phyloP scores from a whole-genome alignment of 1,140 invertebrate genomes.

The Apis cerana region DNA sequence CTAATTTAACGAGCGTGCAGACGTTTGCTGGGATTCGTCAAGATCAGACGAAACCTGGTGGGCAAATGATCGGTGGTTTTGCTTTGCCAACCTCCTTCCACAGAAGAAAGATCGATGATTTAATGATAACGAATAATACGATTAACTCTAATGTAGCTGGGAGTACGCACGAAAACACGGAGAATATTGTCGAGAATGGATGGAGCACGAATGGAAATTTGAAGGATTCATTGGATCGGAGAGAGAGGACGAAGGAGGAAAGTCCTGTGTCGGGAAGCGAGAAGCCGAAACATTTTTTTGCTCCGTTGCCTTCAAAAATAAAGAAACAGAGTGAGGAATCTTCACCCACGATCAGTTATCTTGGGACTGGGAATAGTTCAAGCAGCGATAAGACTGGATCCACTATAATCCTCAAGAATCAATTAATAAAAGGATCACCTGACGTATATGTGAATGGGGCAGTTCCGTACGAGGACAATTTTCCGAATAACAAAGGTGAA shows the following conservation, averaged over 20 bases:
- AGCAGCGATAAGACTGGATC: constrained; percentile 68
- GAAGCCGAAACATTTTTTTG: constrained; percentile 79
- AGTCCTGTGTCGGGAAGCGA: neutral
- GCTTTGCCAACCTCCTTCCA: neutral
- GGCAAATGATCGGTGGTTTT: neutral
- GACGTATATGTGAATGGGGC: constrained; percentile 73
- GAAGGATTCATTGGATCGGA: neutral
- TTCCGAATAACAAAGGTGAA: constrained; percentile 15
- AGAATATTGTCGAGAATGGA: constrained; percentile 4
- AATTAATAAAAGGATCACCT: constrained; percentile 67
- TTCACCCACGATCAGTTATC: constrained; percentile 44
- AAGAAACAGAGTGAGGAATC: constrained; percentile 44
- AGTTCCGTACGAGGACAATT: constrained; percentile 40
- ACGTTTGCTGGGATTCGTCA: neutral
- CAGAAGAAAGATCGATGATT: constrained; percentile 18
- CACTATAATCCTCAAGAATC: constrained; percentile 65
- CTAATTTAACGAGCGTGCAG: neutral
- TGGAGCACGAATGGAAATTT: constrained; percentile 2
- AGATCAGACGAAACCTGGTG: neutral
- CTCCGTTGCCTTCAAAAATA: constrained; percentile 71
- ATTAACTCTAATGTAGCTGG: neutral
- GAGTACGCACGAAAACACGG: neutral
- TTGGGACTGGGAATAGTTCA: constrained; percentile 64
- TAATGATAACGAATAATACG: neutral
- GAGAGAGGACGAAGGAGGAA: neutral